Conservation (phyloP, 2,888 invertebrate genomes). For the Sminthurides aquaticus region DNA sequence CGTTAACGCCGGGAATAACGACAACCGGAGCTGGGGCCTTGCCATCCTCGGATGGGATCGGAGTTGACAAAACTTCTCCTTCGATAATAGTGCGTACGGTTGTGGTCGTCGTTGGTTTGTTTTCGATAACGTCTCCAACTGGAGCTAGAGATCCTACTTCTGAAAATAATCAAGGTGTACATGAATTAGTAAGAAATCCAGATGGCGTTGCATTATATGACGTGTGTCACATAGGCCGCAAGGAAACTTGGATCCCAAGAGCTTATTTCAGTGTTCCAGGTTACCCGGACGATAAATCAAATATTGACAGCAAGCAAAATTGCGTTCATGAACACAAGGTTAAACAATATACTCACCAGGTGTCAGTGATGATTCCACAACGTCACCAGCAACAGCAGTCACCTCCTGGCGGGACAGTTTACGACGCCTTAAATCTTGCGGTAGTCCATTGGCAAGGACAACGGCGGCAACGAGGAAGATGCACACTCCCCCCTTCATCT, state of each 20-base stretch:
- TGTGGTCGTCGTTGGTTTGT: not conserved
- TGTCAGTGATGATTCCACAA: not conserved
- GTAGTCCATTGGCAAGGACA: not conserved
- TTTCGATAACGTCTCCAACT: conserved; percentile 12
- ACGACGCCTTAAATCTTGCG: not conserved
- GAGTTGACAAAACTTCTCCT: conserved; percentile 13
- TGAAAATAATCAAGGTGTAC: not conserved
- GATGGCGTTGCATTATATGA: no score
- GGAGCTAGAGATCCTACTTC: conserved; percentile 10
- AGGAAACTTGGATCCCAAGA: no score
- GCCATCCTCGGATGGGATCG: conserved; percentile 9
- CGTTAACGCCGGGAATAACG: conserved; percentile 19
- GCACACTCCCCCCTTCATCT: not conserved
- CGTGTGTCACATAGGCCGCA: no score
- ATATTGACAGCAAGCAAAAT: no score
- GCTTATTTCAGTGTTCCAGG: no score
- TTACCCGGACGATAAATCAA: no score
- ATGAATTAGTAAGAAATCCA: no score
- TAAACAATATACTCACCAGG: not conserved
- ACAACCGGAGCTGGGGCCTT: conserved; percentile 16
- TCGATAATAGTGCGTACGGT: conserved; percentile 9
- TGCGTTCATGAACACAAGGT: no score
- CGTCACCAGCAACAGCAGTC: not conserved
- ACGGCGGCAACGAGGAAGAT: not conserved
- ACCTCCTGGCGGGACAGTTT: not conserved